Percentiles rank a stretch among this genome's conserved stretches.
These are phyloP conservation scores for Neolamprologus devosi DNA, from an alignment of 2,113 vertebrate genomes.

Conservation along the genomic window DNA sequence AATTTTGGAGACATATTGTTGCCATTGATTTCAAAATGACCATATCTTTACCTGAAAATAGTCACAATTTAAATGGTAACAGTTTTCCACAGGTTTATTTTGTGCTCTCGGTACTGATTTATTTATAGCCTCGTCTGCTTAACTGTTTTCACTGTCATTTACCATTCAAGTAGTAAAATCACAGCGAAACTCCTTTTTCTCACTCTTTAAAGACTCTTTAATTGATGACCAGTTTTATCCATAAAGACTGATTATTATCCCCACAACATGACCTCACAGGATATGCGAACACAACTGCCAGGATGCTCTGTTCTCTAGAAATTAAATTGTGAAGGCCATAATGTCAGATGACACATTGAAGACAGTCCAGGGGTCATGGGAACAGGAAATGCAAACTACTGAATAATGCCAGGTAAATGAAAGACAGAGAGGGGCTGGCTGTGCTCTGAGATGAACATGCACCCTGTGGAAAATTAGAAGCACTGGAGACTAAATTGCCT, in stretches of 20 bases:
- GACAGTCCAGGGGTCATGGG: slow-evolving; percentile 50
- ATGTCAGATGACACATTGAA: slow-evolving; percentile 34
- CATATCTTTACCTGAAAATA: neutral
- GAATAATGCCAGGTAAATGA: slow-evolving; percentile 53
- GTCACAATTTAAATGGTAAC: neutral
- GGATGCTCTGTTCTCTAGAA: slow-evolving; percentile 46
- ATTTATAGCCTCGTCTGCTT: neutral
- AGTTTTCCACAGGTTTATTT: neutral
- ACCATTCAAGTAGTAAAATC: neutral
- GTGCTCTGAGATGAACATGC: slow-evolving; percentile 22
- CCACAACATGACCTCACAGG: slow-evolving; percentile 9
- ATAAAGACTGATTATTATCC: neutral
- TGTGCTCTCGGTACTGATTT: neutral
- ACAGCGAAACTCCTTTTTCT: neutral
- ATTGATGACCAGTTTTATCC: neutral
- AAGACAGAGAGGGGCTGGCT: slow-evolving; percentile 21
- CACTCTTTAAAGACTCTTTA: neutral
- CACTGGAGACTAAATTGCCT: slow-evolving; percentile 64
- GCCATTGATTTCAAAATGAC: neutral
- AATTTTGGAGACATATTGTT: neutral
- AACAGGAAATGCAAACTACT: slow-evolving; percentile 44
- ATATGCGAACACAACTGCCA: slow-evolving; percentile 13
- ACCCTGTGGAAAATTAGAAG: slow-evolving; percentile 52
- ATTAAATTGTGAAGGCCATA: slow-evolving; percentile 42
- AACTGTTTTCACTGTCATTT: neutral